Evolutionary conservation across 30 jellyfish, hydroid and myxozoan genomes (phyloP).

Genomic region (Hydractinia symbiolongicarpus): DNA sequence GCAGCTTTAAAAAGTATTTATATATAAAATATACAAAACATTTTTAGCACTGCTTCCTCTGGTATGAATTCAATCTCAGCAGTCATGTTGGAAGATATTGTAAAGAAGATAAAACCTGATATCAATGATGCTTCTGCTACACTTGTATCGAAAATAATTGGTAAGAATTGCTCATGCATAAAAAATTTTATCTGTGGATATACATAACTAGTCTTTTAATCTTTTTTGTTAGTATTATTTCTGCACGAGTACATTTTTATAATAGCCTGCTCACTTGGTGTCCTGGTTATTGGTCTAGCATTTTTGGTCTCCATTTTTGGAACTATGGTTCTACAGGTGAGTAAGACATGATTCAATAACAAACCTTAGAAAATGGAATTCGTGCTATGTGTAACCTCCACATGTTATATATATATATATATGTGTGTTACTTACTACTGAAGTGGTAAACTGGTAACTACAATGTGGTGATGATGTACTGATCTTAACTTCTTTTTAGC

Average conservation of each 20-base stretch:
- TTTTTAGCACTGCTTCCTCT: slow-evolving; percentile 93
- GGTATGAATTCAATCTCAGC: slow-evolving; percentile 97
- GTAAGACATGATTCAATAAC: background rate
- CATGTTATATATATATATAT: background rate
- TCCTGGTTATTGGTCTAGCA: slow-evolving; percentile 83
- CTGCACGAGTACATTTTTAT: background rate
- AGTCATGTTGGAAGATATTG: slow-evolving; percentile 83
- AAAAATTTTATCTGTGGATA: no score
- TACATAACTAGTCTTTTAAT: no score
- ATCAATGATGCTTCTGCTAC: slow-evolving; percentile 71
- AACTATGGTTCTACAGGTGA: slow-evolving; percentile 93
- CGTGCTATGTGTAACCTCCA: background rate
- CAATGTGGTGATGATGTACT: background rate
- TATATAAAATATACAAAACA: no score
- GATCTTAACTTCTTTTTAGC: slow-evolving; percentile 33
- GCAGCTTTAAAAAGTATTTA: no score
- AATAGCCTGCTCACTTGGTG: slow-evolving; percentile 84
- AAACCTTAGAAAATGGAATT: background rate
- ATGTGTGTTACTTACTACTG: background rate
- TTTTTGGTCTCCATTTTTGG: slow-evolving; percentile 85
- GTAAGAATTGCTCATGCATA: slow-evolving; percentile 21
- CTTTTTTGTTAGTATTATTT: no score
- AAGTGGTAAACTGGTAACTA: background rate
- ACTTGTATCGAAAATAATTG: slow-evolving; percentile 65
- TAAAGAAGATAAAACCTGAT: slow-evolving; percentile 62